Evolutionary conservation across 2,888 invertebrate genomes (phyloP).

Genomic region (Hyposoter didymator): DNA sequence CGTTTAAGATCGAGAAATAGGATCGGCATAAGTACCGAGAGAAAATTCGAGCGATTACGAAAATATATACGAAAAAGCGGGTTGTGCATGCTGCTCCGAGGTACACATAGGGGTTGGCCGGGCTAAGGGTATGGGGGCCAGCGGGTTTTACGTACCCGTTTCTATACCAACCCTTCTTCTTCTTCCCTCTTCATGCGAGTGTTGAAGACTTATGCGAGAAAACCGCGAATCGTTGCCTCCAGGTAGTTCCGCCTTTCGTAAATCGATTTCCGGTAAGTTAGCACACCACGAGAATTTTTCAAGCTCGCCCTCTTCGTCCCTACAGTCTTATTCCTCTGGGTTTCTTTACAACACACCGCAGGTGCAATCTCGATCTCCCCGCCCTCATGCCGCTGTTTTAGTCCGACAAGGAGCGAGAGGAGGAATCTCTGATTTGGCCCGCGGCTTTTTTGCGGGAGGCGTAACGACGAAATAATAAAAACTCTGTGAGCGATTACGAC

Average conservation of each 20-base stretch:
- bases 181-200: conserved; percentile 16
- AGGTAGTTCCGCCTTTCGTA: conserved; percentile 64
- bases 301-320: background rate
- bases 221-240: conserved; percentile 63
- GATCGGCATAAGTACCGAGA: conserved; percentile 34
- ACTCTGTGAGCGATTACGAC: conserved; percentile 57
- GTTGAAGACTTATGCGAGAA: conserved; percentile 59
- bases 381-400: conserved; percentile 27
- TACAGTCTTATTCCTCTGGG: conserved; percentile 15
- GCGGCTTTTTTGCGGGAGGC: conserved; percentile 34
- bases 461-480: conserved; percentile 60
- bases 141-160: conserved; percentile 18
- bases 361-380: conserved; percentile 37
- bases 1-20: conserved; percentile 20
- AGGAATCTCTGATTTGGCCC: conserved; percentile 43
- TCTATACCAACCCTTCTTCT: background rate
- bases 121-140: background rate
- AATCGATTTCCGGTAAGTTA: conserved; percentile 69
- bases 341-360: conserved; percentile 38
- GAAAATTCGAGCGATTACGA: conserved; percentile 56
- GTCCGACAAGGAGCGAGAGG: background rate
- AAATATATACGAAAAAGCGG: conserved; percentile 48
- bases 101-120: background rate
- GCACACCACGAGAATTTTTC: conserved; percentile 31
- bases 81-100: conserved; percentile 41